Evolutionary conservation across 35 echinoderm and acorn worm species (phyloP), one percentile per base, ranked within the genome.

Genomic region (Apostichopus californicus): DNA sequence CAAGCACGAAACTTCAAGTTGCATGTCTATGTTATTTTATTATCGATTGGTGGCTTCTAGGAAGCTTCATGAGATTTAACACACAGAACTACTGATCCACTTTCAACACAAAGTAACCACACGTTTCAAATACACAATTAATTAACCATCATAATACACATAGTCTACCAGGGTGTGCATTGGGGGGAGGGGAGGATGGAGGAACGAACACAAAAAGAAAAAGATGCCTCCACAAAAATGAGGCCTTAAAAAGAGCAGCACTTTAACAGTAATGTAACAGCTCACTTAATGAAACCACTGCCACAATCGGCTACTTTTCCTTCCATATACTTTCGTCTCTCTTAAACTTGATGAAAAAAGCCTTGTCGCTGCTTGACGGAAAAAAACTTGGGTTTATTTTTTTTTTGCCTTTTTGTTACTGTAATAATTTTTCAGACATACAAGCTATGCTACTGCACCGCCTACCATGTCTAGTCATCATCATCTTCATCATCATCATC

Each of bases 401-500:
- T 85, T 85, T 85, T 85, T 85, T 57, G 54, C 18, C 5, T 59
- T 58, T 85, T 59, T 58, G 55, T 60, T 20, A 85, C 81, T 85
- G 17, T 8, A 83, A 55, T 6, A 8, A 85, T 85, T 85, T 85
- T 85, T 85, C 81, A 58, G 81, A 59, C 57, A n/a, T 56, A 17
- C 8, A 22, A 85, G 57, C 81, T 58, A 60, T 85, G 55, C 81
- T 85, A 85, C 7, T 75, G 55, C 81, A 85, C 15, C 54, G 55
- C 57, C 58, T 84, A 21, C 81, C 54, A 75, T 22, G 71, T 59
- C 81, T 60, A 7, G 46, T 84, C 55, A 18, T 84, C 56, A 85
- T 85, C 81, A 85, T 85, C 81, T 0, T 85, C 81, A 58, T 59
- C 80, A 59, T 83, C 80, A 83, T 83, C 80, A 12, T 83, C 80